Conservation (phyloP, 1,140 invertebrate genomes). For the Zaprionus davidi region DNA sequence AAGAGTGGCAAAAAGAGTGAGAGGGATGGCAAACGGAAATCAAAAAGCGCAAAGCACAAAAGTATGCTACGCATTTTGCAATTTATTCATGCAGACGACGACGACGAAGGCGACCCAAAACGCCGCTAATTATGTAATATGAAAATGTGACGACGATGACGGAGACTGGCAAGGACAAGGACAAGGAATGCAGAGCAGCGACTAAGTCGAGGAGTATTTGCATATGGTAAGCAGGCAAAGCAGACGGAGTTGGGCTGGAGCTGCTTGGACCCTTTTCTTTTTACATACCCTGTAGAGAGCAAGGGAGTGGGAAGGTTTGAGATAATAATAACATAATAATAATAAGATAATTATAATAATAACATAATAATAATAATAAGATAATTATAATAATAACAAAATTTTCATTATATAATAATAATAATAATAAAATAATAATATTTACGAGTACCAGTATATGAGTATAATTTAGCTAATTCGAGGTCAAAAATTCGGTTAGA, state of each 20-base stretch:
- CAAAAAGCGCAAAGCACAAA: slow-evolving; percentile 79
- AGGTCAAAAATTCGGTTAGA: too few relatives aligned
- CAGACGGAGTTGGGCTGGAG: slow-evolving; percentile 13
- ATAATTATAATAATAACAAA: too few relatives aligned
- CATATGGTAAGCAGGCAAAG: slow-evolving; percentile 67
- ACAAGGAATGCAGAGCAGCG: slow-evolving; percentile 31
- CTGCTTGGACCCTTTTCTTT: slow-evolving; percentile 49
- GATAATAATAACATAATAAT: too few relatives aligned
- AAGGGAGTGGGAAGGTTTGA: background rate
- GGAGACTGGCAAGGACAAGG: slow-evolving; percentile 30
- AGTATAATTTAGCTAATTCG: too few relatives aligned
- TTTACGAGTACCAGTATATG: too few relatives aligned
- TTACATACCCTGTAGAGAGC: slow-evolving; percentile 9
- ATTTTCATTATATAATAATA: too few relatives aligned
- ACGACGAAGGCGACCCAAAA: slow-evolving; percentile 32
- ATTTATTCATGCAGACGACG: slow-evolving; percentile 68
- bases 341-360: background rate
- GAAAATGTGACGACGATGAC: slow-evolving; percentile 74
- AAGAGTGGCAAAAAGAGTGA: background rate
- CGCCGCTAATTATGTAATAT: slow-evolving; percentile 80
- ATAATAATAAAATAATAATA: background rate
- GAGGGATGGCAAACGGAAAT: slow-evolving; percentile 57
- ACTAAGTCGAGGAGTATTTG: slow-evolving; percentile 65
- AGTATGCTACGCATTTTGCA: slow-evolving; percentile 79
- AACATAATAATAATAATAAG: background rate